Evolutionary conservation across 1,140 invertebrate species (phyloP), one percentile per base, ranked within the genome.

Genomic region (Tetragnatha versicolor): DNA sequence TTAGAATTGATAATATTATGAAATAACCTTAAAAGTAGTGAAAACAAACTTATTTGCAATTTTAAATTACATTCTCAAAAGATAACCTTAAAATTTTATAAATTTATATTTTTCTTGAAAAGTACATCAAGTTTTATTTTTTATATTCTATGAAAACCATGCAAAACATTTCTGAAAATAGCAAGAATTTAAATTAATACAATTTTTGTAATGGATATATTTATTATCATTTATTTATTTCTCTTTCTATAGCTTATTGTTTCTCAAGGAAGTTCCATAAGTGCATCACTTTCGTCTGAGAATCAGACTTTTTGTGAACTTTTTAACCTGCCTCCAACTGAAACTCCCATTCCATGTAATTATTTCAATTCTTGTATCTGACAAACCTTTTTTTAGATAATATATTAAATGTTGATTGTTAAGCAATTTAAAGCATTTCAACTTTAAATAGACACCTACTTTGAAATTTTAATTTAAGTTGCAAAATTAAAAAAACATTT

Each of bases 311-410:
- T 80, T 33, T 77, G 79, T 82, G 83, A 85, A 63, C 79, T 85
- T 3, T 86, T 86, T 79, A 84, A 84, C 35, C 78, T 86, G 20
- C 85, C 85, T 9, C 72, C 82, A 20, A 80, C 82, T 42, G 85
- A 86, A 79, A 80, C 80, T 66, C 85, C 85, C 53, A 45, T 85
- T 27, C 80, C 82, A 81, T 83, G 85, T 85, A 81, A 31, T 20
- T 4, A 53, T 42, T 65, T 65, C 2, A 47, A 12, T 68, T 47
- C 7, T 4, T 68, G 12, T 47, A 14, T 68, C 6, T 10, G 4
- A 47, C n/a, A 47, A 29, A 17, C n/a, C 25, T 39, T 7, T 39
- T 63, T 60, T 4, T 12, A 2, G 10, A 53, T 20, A 2, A 53
- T 53, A 17, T 9, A 17, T 53, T 63, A 1, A 51, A 27, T 20